A percentile compares a stretch with the other conserved stretches of the same genome.
These are phyloP conservation scores for Deilephila elpenor DNA, from an alignment of 2,888 invertebrate genomes.

Conservation along the genomic window DNA sequence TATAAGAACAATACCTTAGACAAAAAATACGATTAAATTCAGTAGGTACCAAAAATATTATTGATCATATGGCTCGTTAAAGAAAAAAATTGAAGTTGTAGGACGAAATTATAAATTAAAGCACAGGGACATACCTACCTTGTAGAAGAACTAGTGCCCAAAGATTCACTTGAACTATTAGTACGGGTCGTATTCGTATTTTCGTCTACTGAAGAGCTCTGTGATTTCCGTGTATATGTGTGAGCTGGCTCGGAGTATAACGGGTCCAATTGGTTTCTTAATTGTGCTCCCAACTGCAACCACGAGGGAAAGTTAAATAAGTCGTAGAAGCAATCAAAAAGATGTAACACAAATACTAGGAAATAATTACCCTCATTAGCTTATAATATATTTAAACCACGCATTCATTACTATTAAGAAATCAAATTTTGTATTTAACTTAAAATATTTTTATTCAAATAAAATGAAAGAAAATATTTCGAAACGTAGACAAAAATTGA, in stretches of 20 bases:
- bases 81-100: no score
- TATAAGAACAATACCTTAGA: no score
- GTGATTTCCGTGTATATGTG: slow-evolving; percentile 25
- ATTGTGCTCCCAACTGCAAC: slow-evolving; percentile 66
- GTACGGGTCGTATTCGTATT: background rate
- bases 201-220: background rate
- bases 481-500: no score
- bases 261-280: slow-evolving; percentile 68
- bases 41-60: no score
- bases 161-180: slow-evolving; percentile 23
- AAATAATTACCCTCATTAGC: background rate
- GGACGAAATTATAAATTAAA: background rate
- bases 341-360: background rate
- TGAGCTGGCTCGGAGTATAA: slow-evolving; percentile 50
- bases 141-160: slow-evolving; percentile 20
- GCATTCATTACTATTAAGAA: no score
- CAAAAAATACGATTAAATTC: no score
- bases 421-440: no score
- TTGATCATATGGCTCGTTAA: no score
- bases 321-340: background rate
- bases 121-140: slow-evolving; percentile 34
- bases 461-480: no score
- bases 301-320: slow-evolving; percentile 9
- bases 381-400: background rate
- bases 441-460: no score